Evolutionary conservation across 2,888 invertebrate genomes (phyloP), one percentile per base, ranked within the genome.

Genomic region (Andrena camellia): DNA sequence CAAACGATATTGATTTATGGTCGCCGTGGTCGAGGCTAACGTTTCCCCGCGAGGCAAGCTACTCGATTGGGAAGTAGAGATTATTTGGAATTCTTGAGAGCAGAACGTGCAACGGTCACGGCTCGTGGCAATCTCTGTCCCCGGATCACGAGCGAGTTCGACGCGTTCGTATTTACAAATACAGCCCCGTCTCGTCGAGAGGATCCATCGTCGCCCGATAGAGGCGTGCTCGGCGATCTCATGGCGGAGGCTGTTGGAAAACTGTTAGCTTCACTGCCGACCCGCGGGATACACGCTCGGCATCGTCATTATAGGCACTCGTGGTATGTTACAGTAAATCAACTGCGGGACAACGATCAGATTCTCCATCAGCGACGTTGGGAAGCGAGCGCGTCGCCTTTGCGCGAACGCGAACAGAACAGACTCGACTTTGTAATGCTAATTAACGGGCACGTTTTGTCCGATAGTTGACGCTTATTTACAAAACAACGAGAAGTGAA

Each of bases 391-490:
- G n/a, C 1, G 17, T 42, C 42, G 42, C 42, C 42, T 42, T 42
- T 17, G 42, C 42, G 42, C 42, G 42, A 42, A 42, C 17, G n/a
- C 6, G 33, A 59, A 54, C 29, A 26, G 48, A 35, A 60, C 35
- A 50, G 26, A 42, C 57, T 77, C 42, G 8, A 63, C 17, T 33
- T 23, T 2, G n/a, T 54, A 23, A 42, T n/a, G 50, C 26, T 26
- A 54, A n/a, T 70, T 35, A 59, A n/a, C n/a, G 89, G 90, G 89
- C 90, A 91, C 90, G 90, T 92, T 91, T 35, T 90, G 90, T 92
- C 91, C 88, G 89, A 90, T 91, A 91, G 90, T 90, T 89, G 89
- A 90, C 81, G 88, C 89, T 90, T 90, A 89, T 89, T 89, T 88
- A 90, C 90, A 91, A 91, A 87, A 90, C 89, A 91, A 90, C 89